A percentile compares a stretch with the other conserved stretches of the same genome.
These are phyloP conservation scores for Silurus lanzhouensis DNA, from an alignment of 2,797 vertebrate species.

Conservation along the genomic window DNA sequence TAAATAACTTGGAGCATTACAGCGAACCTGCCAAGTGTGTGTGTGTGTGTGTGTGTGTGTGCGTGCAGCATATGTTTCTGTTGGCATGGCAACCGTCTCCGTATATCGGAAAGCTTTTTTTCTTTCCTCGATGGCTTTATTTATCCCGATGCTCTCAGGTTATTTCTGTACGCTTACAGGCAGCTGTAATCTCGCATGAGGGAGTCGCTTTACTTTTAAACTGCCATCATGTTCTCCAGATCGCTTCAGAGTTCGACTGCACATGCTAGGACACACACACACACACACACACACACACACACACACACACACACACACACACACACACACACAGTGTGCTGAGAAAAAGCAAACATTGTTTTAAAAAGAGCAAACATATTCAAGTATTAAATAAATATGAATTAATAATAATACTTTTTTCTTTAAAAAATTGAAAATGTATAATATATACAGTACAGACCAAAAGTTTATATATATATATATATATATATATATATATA, in stretches of 20 bases:
- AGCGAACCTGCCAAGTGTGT: constrained; percentile 27
- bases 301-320: no score
- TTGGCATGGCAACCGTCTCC: constrained; percentile 51
- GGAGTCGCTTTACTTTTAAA: background rate
- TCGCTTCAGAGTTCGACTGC: background rate
- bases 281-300: no score
- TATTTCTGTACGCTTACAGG: background rate
- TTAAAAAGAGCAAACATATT: no score
- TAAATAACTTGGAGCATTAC: constrained; percentile 49
- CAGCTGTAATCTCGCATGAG: background rate
- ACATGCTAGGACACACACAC: background rate
- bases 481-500: no score
- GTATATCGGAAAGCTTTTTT: constrained; percentile 10
- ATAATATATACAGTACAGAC: no score
- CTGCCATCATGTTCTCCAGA: background rate
- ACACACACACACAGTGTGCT: background rate
- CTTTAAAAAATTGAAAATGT: no score
- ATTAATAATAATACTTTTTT: no score
- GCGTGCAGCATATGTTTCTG: constrained; percentile 29
- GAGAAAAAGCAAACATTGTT: background rate
- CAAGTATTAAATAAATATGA: no score
- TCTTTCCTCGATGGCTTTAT: background rate
- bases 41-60: constrained; percentile 31
- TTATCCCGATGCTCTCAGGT: background rate
- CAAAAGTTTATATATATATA: no score